phyloP scores from a whole-genome alignment of 1,140 invertebrate species.

The Apis florea region DNA sequence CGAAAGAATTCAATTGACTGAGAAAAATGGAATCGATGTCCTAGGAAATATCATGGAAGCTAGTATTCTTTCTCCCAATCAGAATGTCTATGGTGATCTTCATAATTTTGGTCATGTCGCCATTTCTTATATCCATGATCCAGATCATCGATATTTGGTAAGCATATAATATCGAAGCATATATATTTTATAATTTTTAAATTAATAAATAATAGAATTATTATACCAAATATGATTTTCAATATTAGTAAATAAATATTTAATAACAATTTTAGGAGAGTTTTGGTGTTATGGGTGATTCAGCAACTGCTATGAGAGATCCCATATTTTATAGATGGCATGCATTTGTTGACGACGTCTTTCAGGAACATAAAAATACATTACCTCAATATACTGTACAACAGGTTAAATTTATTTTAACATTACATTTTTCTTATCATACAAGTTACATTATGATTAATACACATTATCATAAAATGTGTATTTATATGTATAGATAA shows the following conservation, averaged over 20 bases:
- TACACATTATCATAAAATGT: too few species aligned
- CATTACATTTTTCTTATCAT: too few species aligned
- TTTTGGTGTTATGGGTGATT: conserved; percentile 86
- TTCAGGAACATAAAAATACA: conserved; percentile 88
- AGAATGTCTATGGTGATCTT: conserved; percentile 86
- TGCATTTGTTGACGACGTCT: conserved; percentile 89
- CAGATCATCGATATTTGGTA: conserved; percentile 86
- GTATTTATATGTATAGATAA: neutral
- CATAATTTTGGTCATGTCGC: conserved; percentile 88
- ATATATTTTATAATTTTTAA: too few species aligned
- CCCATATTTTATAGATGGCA: conserved; percentile 94
- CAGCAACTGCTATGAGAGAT: conserved; percentile 89
- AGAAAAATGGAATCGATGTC: conserved; percentile 88
- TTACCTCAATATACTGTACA: conserved; percentile 83
- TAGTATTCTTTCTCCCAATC: conserved; percentile 86
- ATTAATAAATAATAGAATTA: too few species aligned
- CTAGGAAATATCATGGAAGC: conserved; percentile 90
- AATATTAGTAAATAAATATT: neutral
- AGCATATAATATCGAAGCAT: neutral
- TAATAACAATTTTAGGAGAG: conserved; percentile 78
- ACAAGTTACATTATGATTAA: too few species aligned
- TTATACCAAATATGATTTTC: neutral
- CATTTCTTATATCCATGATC: conserved; percentile 87
- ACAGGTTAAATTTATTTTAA: conserved; percentile 74
- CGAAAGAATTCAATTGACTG: conserved; percentile 81